Conservation (phyloP, 1,140 invertebrate genomes). For the Bombus breviceps region DNA sequence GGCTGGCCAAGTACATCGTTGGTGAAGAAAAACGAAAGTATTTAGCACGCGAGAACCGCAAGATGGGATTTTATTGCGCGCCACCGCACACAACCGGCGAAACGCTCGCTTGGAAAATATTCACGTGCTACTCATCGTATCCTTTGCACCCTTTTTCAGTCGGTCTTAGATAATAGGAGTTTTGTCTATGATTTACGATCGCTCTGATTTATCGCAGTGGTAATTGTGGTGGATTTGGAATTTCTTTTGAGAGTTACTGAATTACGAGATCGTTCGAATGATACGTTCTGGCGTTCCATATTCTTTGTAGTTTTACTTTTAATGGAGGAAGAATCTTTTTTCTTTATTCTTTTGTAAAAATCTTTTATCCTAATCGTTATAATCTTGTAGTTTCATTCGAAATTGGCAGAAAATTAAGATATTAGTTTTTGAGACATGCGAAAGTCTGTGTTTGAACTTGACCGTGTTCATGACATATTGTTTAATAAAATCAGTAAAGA, state of each 20-base stretch:
- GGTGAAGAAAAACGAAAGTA: constrained; percentile 80
- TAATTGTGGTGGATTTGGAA: not conserved
- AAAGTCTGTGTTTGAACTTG: too few relatives aligned
- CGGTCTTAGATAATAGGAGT: constrained; percentile 9
- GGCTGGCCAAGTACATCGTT: constrained; percentile 80
- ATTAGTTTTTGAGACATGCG: too few relatives aligned
- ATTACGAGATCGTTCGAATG: too few relatives aligned
- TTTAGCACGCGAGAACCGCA: constrained; percentile 69
- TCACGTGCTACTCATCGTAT: not conserved
- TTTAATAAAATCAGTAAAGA: too few relatives aligned
- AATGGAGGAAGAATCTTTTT: too few relatives aligned
- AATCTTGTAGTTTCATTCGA: too few relatives aligned
- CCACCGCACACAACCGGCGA: constrained; percentile 6
- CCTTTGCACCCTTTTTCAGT: not conserved
- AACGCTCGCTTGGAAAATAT: constrained; percentile 6
- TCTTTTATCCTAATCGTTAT: too few relatives aligned
- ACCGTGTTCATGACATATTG: too few relatives aligned
- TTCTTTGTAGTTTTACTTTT: not conserved
- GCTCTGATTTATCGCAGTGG: not conserved
- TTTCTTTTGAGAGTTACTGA: not conserved
- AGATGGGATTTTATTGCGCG: constrained; percentile 68
- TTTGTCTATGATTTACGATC: not conserved
- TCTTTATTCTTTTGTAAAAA: too few relatives aligned
- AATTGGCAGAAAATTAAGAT: too few relatives aligned
- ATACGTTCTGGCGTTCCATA: not conserved